phyloP scores from a whole-genome alignment of 2,888 invertebrate species.

The Axea sp. region DNA sequence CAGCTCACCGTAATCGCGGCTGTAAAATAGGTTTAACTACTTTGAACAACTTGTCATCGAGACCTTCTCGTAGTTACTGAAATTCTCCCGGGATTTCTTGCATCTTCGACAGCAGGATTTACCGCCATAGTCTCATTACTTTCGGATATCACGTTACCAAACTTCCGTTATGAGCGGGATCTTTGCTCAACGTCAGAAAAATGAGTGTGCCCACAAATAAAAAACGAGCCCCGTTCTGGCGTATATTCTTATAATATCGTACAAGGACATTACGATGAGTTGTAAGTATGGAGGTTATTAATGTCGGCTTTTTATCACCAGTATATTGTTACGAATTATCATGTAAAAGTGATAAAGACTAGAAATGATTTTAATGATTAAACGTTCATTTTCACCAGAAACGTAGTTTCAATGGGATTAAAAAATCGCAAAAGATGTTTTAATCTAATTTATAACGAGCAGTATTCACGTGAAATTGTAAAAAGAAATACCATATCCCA shows the following conservation, averaged over 20 bases:
- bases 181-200: slow-evolving; percentile 46
- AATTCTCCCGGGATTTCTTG: slow-evolving; percentile 39
- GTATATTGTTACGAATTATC: slow-evolving; percentile 30
- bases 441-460: not conserved
- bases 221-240: slow-evolving; percentile 6
- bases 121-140: slow-evolving; percentile 30
- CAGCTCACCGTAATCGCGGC: slow-evolving; percentile 46
- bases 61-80: slow-evolving; percentile 46
- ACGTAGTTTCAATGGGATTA: slow-evolving; percentile 4
- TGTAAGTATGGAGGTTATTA: slow-evolving; percentile 16
- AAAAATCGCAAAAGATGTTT: slow-evolving; percentile 6
- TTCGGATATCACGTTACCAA: slow-evolving; percentile 43
- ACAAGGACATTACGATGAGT: slow-evolving; percentile 17
- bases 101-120: slow-evolving; percentile 45
- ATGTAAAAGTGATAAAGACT: slow-evolving; percentile 14
- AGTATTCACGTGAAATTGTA: too few species aligned
- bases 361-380: slow-evolving; percentile 16
- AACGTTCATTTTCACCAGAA: not conserved
- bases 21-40: slow-evolving; percentile 57
- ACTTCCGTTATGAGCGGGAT: slow-evolving; percentile 41
- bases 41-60: slow-evolving; percentile 54
- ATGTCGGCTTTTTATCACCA: slow-evolving; percentile 29
- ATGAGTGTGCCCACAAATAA: slow-evolving; percentile 16
- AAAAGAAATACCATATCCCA: too few species aligned
- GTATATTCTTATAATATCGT: slow-evolving; percentile 27